Base-by-base conservation (phyloP, 2,888 invertebrate genomes). In the Philonicus albiceps region DNA sequence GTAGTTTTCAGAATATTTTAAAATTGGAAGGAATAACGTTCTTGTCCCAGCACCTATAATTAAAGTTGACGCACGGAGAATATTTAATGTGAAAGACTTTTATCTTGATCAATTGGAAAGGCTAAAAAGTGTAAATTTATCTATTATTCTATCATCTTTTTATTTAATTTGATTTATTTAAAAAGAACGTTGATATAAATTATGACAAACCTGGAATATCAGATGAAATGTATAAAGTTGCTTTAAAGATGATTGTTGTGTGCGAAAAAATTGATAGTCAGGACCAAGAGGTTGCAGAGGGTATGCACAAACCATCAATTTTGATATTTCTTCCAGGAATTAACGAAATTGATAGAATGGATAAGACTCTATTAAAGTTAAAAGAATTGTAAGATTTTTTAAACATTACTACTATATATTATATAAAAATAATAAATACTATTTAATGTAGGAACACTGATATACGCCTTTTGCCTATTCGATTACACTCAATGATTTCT, bases 271-370 rank as follows among this genome's bases (percentile, higher is more conserved):
- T 93, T 19, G 94, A 94, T 88, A 86, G 87, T n/a, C 78, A 88
- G 72, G 86, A 85, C 64, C 89, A 91, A 89, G 91, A 90, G 78
- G 88, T 90, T 37, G 89, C 89, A 75, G 90, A 89, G 87, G 93
- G 72, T 16, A 87, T 88, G 0, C 84, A 88, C 92, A 93, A 89
- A 89, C 93, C 95, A 0, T 96, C 97, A 2, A 96, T 98, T 27
- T 93, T 99, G 0, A 94, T 98, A 85, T 99, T 99, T 91, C 91
- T 99, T 88, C 98, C 98, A 0, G 98, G 98, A 75, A 94, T 97
- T 85, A 93, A 94, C 89, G 98, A 98, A 93, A 98, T 98, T 87
- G 96, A 97, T 90, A 94, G 95, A 86, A 93, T 96, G 89, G 94
- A 94, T 90, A 93, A 91, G 73, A 89, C 90, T 4, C 89, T 94